Evolutionary conservation across 2,797 vertebrate genomes (phyloP), one percentile per base, ranked within the genome.

Genomic region (Gymnopithys bicolor): DNA sequence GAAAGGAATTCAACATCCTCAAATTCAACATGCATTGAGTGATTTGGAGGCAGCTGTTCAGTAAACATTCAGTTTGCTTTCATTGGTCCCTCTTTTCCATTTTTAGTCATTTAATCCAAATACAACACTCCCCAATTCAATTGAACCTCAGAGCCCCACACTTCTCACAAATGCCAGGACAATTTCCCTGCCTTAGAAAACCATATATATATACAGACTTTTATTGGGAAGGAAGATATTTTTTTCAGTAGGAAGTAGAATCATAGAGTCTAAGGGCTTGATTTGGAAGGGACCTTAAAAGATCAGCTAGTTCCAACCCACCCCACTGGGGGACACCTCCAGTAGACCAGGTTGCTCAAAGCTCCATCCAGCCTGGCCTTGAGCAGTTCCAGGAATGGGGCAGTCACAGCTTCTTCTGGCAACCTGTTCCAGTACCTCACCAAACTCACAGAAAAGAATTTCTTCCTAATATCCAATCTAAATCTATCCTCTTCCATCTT

Each of bases 1-100:
- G 32, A 63, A 78, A 55, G 66, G 43, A 90, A 81, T 93, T 88
- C 56, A 74, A 5, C 64, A 70, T 67, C 77, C 75, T 76, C 51
- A 77, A 48, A 74, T 53, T 60, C 87, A 77, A 13, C 68, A 63
- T 2, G 22, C 48, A 37, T 2, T 75, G 51, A 74, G 39, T 60
- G 75, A 66, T 88, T 76, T 86, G 55, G 51, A 73, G 48, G 63
- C 39, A 94, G 43, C 62, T 93, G 46, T 51, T 92, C 71, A 80
- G 64, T 39, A 89, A 89, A 81, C 13, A 66, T 55, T 81, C 43
- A 37, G 23, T 32, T 71, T 94, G 22, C 33, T 58, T 30, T 45
- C 21, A 19, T 19, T 73, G 83, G 68, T 78, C 15, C 84, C 73
- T 77, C 37, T 64, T 62, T 81, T 75, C 32, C 23, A 23, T 82